These are phyloP conservation scores for Teleogryllus oceanicus DNA, from an alignment of 2,888 invertebrate species.

Conservation along the genomic window DNA sequence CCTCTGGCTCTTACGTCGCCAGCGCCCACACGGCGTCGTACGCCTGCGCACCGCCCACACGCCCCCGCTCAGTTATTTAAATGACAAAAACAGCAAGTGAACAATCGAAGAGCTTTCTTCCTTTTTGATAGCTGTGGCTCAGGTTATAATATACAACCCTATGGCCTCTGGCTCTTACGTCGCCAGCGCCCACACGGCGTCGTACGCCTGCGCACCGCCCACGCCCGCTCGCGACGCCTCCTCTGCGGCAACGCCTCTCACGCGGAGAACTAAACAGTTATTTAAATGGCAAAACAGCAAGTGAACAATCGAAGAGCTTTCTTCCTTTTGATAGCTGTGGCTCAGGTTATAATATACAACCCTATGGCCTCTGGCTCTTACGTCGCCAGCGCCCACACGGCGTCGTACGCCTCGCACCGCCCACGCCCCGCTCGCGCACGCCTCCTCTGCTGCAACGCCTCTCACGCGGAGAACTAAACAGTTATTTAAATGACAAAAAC, in stretches of 20 bases:
- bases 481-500: too few relatives aligned
- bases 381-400: conserved; percentile 84
- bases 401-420: conserved; percentile 43
- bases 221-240: neutral
- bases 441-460: too few relatives aligned
- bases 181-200: conserved; percentile 88
- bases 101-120: too few relatives aligned
- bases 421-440: too few relatives aligned
- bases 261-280: too few relatives aligned
- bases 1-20: conserved; percentile 61
- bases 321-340: conserved; percentile 27
- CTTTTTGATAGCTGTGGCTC: conserved; percentile 44
- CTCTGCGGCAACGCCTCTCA: too few relatives aligned
- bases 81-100: too few relatives aligned
- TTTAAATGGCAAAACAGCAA: too few relatives aligned
- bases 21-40: conserved; percentile 78
- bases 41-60: too few relatives aligned
- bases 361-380: conserved; percentile 50
- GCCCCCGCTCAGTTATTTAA: too few relatives aligned
- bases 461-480: too few relatives aligned
- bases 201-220: conserved; percentile 66
- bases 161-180: conserved; percentile 67
- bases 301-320: too few relatives aligned
- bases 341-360: conserved; percentile 49
- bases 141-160: conserved; percentile 45